Base-by-base conservation (phyloP, 1,140 invertebrate genomes). In the Portunus trituberculatus region DNA sequence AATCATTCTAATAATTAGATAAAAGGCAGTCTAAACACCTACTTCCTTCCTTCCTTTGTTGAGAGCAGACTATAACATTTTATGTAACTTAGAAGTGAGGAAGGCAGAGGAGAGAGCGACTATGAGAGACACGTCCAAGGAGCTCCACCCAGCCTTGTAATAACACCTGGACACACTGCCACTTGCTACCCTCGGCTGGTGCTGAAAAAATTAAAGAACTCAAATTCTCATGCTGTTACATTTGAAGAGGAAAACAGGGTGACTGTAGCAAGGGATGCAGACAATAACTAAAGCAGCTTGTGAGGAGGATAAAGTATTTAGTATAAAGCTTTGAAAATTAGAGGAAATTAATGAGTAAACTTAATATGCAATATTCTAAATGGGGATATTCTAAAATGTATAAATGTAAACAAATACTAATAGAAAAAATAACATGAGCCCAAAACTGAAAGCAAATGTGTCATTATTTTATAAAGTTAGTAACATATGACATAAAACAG, bases 61-160 rank as follows among this genome's bases (percentile, higher is more conserved):
- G 6, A 76, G 67, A 76, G 67, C 52, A 1, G 20, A 59, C 67
- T 76, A n/a, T 76, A 8, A 76, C 10, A n/a, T 25, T 25, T 76
- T 7, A 76, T 8, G n/a, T n/a, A 76, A n/a, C 25, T 76, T 76
- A n/a, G 8, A 76, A 76, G 67, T 76, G 67, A 76, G 25, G 67
- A 76, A 76, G 67, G 67, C 67, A 76, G 67, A 76, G 67, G 25
- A 76, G 67, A 76, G 67, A 76, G 20, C 67, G n/a, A 76, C 16
- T 76, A 76, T 76, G 67, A 76, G 67, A 76, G 67, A 76, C 67
- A 25, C 67, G 67, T 76, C 67, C 67, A 76, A 76, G 67, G 67
- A 7, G 67, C 67, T 76, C 67, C 67, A 76, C 20, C 6, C 67
- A 76, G 67, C 67, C 67, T 76, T 76, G 67, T 25, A n/a, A 76